Percentiles rank a stretch among this genome's conserved stretches.
phyloP scores from a whole-genome alignment of 2,113 vertebrate genomes.

The Hemiprocne comata region DNA sequence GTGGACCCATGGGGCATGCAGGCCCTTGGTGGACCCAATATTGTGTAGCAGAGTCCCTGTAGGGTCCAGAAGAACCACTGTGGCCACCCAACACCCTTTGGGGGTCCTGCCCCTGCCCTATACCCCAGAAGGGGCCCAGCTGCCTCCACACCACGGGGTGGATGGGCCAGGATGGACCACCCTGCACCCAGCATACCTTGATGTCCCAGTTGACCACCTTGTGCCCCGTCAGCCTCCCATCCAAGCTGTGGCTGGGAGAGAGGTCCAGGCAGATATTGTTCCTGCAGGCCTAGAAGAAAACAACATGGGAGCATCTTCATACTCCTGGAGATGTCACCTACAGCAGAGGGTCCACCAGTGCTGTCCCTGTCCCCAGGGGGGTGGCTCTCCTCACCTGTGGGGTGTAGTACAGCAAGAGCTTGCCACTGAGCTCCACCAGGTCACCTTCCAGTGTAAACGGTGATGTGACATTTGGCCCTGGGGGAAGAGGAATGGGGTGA shows the following conservation, averaged over 20 bases:
- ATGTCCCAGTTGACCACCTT: slow-evolving; percentile 93
- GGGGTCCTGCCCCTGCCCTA: not conserved
- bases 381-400: slow-evolving; percentile 83
- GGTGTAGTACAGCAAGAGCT: slow-evolving; percentile 93
- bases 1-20: not conserved
- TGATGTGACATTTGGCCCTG: slow-evolving; percentile 91
- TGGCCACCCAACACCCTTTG: not conserved
- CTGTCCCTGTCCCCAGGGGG: not conserved
- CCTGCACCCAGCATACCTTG: slow-evolving; percentile 78
- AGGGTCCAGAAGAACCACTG: not conserved
- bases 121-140: not conserved
- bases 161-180: not conserved
- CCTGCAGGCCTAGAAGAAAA: slow-evolving; percentile 86
- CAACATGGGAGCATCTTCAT: not conserved
- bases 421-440: slow-evolving; percentile 84
- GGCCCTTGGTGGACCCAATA: not conserved
- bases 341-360: fast-evolving
- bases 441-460: slow-evolving; percentile 90
- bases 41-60: fast-evolving
- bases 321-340: not conserved
- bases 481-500: not conserved
- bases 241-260: slow-evolving; percentile 86
- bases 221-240: slow-evolving; percentile 93
- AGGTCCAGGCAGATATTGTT: slow-evolving; percentile 95
- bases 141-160: fast-evolving